Conservation (phyloP, 2,888 invertebrate species). For the Drosophila testacea region DNA sequence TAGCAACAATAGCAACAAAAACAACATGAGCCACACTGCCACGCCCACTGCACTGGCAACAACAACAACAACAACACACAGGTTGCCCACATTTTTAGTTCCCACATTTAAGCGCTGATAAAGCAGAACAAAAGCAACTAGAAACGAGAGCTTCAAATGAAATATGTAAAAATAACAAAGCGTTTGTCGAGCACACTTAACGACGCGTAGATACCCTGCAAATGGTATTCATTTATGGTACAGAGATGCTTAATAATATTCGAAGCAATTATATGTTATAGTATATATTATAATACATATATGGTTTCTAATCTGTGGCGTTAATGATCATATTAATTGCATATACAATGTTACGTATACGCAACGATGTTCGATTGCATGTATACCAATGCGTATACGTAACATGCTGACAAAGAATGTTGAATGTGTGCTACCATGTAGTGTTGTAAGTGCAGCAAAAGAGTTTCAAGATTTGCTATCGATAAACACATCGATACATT, state of each 20-base stretch:
- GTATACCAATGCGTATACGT: no score
- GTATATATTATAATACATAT: neutral
- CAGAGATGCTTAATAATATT: neutral
- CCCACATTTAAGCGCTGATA: slow-evolving; percentile 46
- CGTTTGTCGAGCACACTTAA: neutral
- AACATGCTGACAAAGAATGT: no score
- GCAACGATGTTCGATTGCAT: no score
- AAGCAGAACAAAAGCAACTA: slow-evolving; percentile 24
- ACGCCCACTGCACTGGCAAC: slow-evolving; percentile 24
- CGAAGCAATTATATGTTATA: neutral
- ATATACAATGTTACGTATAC: no score
- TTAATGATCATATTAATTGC: no score
- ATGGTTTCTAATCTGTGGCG: no score
- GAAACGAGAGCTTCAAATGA: slow-evolving; percentile 19
- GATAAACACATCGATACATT: no score
- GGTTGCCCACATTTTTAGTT: slow-evolving; percentile 26
- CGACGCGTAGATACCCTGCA: slow-evolving; percentile 20
- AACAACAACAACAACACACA: slow-evolving; percentile 8
- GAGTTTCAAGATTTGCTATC: no score
- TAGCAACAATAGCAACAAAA: neutral
- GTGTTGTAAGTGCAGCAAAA: no score
- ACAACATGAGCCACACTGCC: slow-evolving; percentile 4
- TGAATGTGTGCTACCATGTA: no score
- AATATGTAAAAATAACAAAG: slow-evolving; percentile 7
- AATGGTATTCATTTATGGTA: no score